Conservation (phyloP, 2,113 vertebrate species). For the Oreochromis niloticus region DNA sequence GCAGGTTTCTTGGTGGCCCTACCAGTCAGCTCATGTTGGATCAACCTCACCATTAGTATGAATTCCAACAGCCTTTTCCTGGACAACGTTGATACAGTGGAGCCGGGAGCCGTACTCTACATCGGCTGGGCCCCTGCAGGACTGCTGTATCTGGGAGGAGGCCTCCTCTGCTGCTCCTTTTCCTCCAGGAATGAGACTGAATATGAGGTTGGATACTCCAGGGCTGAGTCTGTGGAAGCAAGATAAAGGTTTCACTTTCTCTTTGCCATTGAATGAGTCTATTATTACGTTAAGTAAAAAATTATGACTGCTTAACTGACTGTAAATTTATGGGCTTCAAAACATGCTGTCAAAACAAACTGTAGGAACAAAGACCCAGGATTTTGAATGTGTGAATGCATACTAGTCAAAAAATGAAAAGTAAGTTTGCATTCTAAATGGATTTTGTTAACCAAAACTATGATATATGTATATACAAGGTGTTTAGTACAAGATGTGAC, state of each 20-base stretch:
- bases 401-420: not conserved
- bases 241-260: not conserved
- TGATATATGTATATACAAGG: no score
- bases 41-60: not conserved
- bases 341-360: not conserved
- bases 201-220: conserved; percentile 63
- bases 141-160: conserved; percentile 76
- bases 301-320: not conserved
- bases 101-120: conserved; percentile 80
- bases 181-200: conserved; percentile 32
- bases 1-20: conserved; percentile 72
- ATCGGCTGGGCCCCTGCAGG: conserved; percentile 74
- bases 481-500: no score
- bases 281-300: not conserved
- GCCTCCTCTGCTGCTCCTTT: conserved; percentile 71
- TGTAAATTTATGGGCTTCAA: not conserved
- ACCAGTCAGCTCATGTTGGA: conserved; percentile 74
- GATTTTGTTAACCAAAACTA: no score
- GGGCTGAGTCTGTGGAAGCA: conserved; percentile 18
- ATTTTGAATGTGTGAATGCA: not conserved
- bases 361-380: not conserved
- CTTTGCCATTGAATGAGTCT: not conserved
- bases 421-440: no score
- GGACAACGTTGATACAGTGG: conserved; percentile 63
- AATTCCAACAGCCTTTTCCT: conserved; percentile 80